Evolutionary conservation across 2,888 invertebrate species (phyloP).

Genomic region (Troilus luridus): DNA sequence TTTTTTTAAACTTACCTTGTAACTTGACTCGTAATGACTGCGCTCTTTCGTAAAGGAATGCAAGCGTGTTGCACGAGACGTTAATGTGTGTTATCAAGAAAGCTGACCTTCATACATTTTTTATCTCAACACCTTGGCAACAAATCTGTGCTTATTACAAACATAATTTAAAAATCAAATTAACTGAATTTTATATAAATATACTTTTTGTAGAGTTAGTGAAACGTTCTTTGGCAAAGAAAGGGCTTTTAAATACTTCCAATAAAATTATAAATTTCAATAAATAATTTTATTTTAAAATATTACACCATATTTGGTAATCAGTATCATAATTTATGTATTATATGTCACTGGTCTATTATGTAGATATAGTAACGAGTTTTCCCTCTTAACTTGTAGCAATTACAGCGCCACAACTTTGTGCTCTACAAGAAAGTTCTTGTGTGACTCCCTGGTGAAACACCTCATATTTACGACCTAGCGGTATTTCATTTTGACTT

Average conservation of each 20-base stretch:
- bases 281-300: too few species aligned
- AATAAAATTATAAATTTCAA: too few species aligned
- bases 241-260: too few species aligned
- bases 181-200: too few species aligned
- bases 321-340: too few species aligned
- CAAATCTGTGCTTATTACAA: background rate
- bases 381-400: background rate
- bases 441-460: background rate
- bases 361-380: too few species aligned
- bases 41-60: background rate
- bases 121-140: background rate
- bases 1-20: background rate
- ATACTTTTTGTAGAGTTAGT: too few species aligned
- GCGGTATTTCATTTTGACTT: conserved; percentile 25
- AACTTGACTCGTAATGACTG: background rate
- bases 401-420: background rate
- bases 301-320: too few species aligned
- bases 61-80: background rate
- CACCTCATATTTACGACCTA: background rate
- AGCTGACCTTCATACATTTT: background rate
- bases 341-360: too few species aligned
- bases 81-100: conserved; percentile 24
- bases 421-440: background rate
- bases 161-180: background rate
- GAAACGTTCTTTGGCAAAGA: too few species aligned